These are phyloP conservation scores for Chitala chitala DNA, from an alignment of 2,113 vertebrate species.

Conservation along the genomic window DNA sequence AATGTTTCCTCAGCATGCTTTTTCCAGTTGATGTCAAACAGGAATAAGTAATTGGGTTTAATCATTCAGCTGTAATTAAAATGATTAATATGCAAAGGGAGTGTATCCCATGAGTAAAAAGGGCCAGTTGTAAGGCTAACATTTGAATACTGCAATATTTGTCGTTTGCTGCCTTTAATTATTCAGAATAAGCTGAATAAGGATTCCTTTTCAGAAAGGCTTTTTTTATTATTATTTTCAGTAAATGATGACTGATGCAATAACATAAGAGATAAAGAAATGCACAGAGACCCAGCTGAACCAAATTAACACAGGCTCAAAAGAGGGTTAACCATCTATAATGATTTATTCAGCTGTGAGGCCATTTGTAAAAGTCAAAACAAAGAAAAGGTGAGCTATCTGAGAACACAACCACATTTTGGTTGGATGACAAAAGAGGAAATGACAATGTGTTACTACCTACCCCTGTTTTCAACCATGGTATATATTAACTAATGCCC, in stretches of 20 bases:
- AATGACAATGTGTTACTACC: too few relatives aligned
- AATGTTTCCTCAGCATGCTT: background rate
- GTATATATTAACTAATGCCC: too few relatives aligned
- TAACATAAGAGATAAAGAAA: background rate
- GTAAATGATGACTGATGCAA: background rate
- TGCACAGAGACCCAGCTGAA: background rate
- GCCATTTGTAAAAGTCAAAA: too few relatives aligned
- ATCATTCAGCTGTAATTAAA: slow-evolving; percentile 14
- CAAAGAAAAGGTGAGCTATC: too few relatives aligned
- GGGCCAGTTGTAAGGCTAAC: background rate
- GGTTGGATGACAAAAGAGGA: too few relatives aligned
- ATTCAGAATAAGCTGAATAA: background rate
- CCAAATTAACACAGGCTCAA: background rate
- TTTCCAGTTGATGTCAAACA: background rate
- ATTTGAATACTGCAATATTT: slow-evolving; percentile 5
- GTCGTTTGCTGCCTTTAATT: background rate
- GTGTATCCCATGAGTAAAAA: slow-evolving; percentile 1
- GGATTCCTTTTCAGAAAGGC: background rate
- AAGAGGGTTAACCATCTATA: background rate
- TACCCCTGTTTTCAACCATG: too few relatives aligned
- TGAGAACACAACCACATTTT: too few relatives aligned
- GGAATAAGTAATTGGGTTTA: background rate
- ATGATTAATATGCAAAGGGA: background rate
- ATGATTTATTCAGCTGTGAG: too few relatives aligned
- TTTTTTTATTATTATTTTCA: background rate